These are phyloP conservation scores for Platycheirus albimanus DNA, from an alignment of 2,888 invertebrate species.

Conservation along the genomic window DNA sequence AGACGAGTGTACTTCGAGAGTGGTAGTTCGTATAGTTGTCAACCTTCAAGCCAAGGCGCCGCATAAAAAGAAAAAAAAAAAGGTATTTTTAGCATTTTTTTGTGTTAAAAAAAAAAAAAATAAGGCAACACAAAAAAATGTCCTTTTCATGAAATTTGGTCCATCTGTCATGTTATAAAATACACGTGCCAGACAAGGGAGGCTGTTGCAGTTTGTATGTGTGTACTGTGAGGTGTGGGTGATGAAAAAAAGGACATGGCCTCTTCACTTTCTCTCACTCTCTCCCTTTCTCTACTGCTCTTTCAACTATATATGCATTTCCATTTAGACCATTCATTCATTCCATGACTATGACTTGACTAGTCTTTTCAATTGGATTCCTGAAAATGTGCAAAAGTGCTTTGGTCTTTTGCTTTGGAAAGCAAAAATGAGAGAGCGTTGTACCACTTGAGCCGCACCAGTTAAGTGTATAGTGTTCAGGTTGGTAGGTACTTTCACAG, in stretches of 20 bases:
- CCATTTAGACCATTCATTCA: no score
- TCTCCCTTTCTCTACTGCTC: not conserved
- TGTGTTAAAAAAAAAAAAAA: not conserved
- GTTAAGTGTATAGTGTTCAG: slow-evolving; percentile 43
- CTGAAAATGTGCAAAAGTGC: slow-evolving; percentile 42
- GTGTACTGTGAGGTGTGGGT: not conserved
- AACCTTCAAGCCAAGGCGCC: slow-evolving; percentile 31
- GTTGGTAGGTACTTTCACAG: slow-evolving; percentile 44
- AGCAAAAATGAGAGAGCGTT: slow-evolving; percentile 36
- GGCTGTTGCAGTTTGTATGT: not conserved
- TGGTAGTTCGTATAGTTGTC: no score
- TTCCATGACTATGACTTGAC: slow-evolving; percentile 3
- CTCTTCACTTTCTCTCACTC: slow-evolving; percentile 10
- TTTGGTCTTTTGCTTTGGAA: slow-evolving; percentile 22
- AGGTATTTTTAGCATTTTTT: no score
- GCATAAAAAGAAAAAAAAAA: slow-evolving; percentile 6
- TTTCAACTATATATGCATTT: not conserved
- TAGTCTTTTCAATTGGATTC: slow-evolving; percentile 42
- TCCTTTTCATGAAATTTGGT: slow-evolving; percentile 24
- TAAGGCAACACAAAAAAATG: slow-evolving; percentile 4
- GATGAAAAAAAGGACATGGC: slow-evolving; percentile 16
- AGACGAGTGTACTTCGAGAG: not conserved
- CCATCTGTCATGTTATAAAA: slow-evolving; percentile 38
- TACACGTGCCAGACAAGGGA: slow-evolving; percentile 33
- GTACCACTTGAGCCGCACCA: slow-evolving; percentile 48